phyloP scores from a whole-genome alignment of 2,797 vertebrate genomes.

The Lithobates pipiens region DNA sequence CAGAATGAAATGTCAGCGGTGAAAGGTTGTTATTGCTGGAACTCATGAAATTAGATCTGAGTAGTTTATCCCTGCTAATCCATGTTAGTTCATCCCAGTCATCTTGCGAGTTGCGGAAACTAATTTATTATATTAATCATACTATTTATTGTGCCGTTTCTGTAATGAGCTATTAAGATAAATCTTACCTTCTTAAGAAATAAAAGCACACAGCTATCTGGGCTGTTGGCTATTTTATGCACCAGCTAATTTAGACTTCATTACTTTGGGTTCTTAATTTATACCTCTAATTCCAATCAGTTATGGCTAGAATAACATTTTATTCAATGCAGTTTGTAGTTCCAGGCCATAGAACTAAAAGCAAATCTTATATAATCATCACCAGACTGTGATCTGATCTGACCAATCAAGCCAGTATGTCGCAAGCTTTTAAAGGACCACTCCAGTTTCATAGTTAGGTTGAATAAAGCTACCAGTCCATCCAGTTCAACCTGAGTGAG shows the following conservation, averaged over 20 bases:
- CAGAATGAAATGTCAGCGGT: neutral
- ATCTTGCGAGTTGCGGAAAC: neutral
- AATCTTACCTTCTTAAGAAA: slow-evolving; percentile 8
- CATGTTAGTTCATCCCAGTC: neutral
- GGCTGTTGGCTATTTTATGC: slow-evolving; percentile 3
- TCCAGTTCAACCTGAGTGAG: too few species aligned
- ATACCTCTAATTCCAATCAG: neutral
- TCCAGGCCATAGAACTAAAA: neutral
- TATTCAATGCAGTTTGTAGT: neutral
- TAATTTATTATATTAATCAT: slow-evolving; percentile 10
- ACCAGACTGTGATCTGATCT: neutral
- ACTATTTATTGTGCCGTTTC: slow-evolving; percentile 8
- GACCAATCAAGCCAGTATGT: neutral
- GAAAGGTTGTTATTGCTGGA: neutral
- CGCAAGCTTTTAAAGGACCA: neutral
- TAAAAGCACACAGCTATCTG: neutral
- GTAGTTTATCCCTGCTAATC: neutral
- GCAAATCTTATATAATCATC: neutral
- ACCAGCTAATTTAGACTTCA: neutral
- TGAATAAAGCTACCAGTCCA: too few species aligned
- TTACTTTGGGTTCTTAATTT: neutral
- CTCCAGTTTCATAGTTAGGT: too few species aligned
- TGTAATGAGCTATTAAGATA: slow-evolving; percentile 9
- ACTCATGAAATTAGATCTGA: neutral
- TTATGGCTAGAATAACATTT: neutral